A percentile compares a stretch with the other conserved stretches of the same genome.
Conservation (phyloP, 2,113 vertebrate species). For the Colossoma macropomum region DNA sequence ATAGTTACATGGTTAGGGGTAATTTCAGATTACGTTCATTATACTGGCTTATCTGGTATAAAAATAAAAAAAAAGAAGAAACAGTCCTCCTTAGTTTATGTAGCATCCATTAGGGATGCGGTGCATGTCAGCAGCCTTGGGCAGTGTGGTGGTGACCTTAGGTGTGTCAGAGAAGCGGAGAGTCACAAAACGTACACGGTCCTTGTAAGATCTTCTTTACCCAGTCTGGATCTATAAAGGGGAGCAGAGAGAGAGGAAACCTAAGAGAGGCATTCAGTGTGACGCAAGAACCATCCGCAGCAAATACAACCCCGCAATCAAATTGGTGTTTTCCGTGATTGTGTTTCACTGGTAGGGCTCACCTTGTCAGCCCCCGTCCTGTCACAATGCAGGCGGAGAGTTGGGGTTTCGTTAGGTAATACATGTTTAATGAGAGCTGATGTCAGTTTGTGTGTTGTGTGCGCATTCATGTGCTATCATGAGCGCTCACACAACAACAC, state of each 20-base stretch:
- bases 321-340: conserved; percentile 21
- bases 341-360: conserved; percentile 12
- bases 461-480: background rate
- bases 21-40: background rate
- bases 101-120: background rate
- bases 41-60: background rate
- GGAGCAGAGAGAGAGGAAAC: conserved; percentile 25
- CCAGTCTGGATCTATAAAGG: conserved; percentile 91
- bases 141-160: conserved; percentile 39
- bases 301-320: conserved; percentile 4
- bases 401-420: conserved; percentile 17
- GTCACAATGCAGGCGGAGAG: conserved; percentile 9
- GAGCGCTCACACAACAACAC: too few species aligned
- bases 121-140: background rate
- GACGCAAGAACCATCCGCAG: conserved; percentile 18
- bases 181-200: conserved; percentile 93
- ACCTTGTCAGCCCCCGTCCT: background rate
- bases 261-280: conserved; percentile 1
- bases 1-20: background rate
- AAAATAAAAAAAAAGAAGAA: background rate
- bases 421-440: conserved; percentile 28
- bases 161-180: conserved; percentile 85
- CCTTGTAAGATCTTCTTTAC: conserved; percentile 91
- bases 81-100: background rate
- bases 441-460: conserved; percentile 1